Base-by-base conservation (phyloP, 2,888 invertebrate species). In the Dicranocentrus wangi region DNA sequence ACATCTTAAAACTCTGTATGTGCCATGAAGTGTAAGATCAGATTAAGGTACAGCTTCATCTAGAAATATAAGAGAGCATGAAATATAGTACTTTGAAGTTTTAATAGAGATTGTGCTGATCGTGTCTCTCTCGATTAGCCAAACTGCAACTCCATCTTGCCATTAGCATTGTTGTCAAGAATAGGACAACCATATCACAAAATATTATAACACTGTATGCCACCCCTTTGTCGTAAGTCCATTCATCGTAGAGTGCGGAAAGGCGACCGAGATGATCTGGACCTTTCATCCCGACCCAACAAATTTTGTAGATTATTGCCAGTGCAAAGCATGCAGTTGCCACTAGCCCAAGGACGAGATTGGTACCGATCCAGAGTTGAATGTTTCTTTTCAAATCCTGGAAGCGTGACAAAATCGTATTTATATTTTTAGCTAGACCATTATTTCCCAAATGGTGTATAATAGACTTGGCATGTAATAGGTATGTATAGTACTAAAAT, bases 191-290 rank as follows among this genome's bases (percentile, higher is more conserved):
- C 68, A 81, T 72, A 66, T 83, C 81, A 72, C 75, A 77, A 68
- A 76, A 81, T 10, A 83, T 68, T 0, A 81, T 77, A 0, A 77
- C 68, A 28, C 27, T 25, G 47, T 81, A 81, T 5, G 83, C 83
- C 17, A 81, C 39, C 2, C 83, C 83, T 58, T 83, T 77, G 27
- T 82, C 79, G 23, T 84, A 84, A n/a, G 77, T 78, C 81, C 82
- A 82, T 23, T 65, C 69, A 21, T 82, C 79, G 61, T 84, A 84
- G 3, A 82, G 75, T 28, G 70, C 61, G 28, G 68, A 73, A n/a
- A 70, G 19, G 10, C 75, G 39, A 2, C 81, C 82, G 8, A 78
- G 39, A 58, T 70, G 72, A 39, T 77, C 53, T 0, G 68, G 69
- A 7, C 78, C 71, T 19, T 78, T 84, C 58, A 81, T 63, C 15